Conservation (phyloP, 2,888 invertebrate species). For the Busseola fusca region DNA sequence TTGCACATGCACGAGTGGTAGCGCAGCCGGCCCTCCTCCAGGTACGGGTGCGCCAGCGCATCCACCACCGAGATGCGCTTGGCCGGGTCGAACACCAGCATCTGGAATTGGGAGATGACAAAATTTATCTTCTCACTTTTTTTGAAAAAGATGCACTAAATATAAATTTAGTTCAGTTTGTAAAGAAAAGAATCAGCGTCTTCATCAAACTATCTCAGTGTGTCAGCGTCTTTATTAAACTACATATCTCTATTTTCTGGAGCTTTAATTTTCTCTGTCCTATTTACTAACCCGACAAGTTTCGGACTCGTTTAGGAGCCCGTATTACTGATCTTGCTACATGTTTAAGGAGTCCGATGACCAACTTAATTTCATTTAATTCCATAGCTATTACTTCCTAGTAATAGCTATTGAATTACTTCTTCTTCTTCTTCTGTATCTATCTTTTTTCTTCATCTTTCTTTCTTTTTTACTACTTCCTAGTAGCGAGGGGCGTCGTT, state of each 20-base stretch:
- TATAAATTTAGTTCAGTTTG: too few species aligned
- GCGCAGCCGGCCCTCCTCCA: conserved; percentile 98
- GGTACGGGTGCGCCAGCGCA: conserved; percentile 98
- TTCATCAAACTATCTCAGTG: too few species aligned
- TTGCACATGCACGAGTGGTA: conserved; percentile 99
- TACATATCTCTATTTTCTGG: background rate
- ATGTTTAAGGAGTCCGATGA: background rate
- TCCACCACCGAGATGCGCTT: conserved; percentile 98
- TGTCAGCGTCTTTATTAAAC: too few species aligned
- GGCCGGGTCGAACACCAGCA: conserved; percentile 99
- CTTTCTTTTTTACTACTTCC: too few species aligned
- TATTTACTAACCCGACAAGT: background rate
- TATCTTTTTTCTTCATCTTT: too few species aligned
- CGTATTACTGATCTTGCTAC: background rate
- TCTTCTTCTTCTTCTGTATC: too few species aligned
- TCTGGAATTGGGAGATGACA: conserved; percentile 89
- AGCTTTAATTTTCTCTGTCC: background rate
- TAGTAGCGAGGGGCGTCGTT: too few species aligned
- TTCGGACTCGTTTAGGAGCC: background rate
- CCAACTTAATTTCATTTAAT: background rate
- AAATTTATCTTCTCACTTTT: too few species aligned
- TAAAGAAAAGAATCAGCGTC: too few species aligned
- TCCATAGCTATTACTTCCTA: too few species aligned
- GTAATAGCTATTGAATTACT: too few species aligned
- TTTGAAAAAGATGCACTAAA: too few species aligned